Evolutionary conservation across 2,113 vertebrate genomes (phyloP).

Genomic region (Erythrolamprus reginae): DNA sequence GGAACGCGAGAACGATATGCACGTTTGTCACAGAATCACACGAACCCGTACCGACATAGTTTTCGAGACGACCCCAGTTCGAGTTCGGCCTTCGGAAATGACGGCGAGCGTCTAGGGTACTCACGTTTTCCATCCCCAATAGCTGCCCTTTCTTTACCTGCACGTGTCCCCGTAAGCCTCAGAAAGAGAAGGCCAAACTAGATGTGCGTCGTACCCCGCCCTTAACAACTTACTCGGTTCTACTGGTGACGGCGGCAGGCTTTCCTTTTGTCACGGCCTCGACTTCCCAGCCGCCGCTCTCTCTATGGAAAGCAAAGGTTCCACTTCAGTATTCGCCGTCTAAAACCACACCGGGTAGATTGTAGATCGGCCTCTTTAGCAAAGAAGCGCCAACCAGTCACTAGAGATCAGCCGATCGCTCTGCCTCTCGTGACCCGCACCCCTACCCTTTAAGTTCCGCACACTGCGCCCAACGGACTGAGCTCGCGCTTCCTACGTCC

Average conservation of each 20-base stretch:
- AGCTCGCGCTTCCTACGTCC: not conserved
- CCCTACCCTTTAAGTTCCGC: not conserved
- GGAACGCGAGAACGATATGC: not conserved
- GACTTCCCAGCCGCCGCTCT: conserved; percentile 31
- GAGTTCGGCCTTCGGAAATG: not conserved
- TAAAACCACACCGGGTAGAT: not conserved
- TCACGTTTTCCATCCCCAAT: not conserved
- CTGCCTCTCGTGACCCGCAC: not conserved
- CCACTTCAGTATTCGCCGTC: conserved; percentile 16
- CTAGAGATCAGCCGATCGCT: not conserved
- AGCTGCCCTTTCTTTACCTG: not conserved
- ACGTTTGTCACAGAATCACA: not conserved
- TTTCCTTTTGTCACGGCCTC: not conserved
- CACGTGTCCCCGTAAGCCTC: not conserved
- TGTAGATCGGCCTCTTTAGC: not conserved
- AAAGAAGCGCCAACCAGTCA: not conserved
- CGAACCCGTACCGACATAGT: not conserved
- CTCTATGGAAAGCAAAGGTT: conserved; percentile 38
- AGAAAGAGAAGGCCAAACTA: conserved; percentile 20
- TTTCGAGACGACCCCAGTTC: not conserved
- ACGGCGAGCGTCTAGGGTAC: too few species aligned
- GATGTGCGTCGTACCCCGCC: conserved; percentile 1
- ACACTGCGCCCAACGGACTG: not conserved
- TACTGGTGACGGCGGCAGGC: not conserved
- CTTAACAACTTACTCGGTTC: conserved; percentile 37